Evolutionary conservation across 2,113 vertebrate species (phyloP).

Genomic region (Labeo catla): DNA sequence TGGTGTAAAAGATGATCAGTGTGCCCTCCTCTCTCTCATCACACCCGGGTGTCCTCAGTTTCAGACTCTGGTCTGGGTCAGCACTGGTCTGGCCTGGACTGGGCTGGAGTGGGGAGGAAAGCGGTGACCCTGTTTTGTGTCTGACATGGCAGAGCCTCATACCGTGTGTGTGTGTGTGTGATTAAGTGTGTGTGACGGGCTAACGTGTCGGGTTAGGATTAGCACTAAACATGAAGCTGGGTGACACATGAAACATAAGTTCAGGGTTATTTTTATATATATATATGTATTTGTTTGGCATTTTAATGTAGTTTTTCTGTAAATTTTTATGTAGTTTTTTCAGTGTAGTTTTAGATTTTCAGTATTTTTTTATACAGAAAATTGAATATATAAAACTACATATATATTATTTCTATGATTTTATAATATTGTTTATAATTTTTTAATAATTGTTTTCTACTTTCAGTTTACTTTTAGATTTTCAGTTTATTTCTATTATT

Average conservation of each 20-base stretch:
- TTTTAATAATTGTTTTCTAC: neutral
- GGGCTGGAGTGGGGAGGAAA: neutral
- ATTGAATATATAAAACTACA: no score
- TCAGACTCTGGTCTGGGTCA: neutral
- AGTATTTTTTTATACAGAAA: no score
- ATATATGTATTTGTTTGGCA: no score
- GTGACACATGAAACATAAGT: neutral
- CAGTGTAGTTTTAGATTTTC: no score
- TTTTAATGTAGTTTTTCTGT: no score
- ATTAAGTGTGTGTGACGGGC: neutral
- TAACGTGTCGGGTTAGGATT: neutral
- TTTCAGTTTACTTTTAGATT: neutral
- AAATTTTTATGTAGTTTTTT: no score
- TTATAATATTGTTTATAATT: no score
- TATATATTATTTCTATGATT: no score
- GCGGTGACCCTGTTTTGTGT: conserved; percentile 2
- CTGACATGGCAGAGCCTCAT: neutral
- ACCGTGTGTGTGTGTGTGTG: neutral
- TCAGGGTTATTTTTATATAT: no score
- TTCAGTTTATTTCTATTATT: neutral
- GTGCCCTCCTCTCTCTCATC: neutral
- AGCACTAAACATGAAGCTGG: neutral
- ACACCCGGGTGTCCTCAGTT: neutral
- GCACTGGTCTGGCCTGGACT: neutral
- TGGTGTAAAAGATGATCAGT: neutral